These are phyloP conservation scores for Siphamia tubifer DNA, from an alignment of 2,113 vertebrate species.

Conservation along the genomic window DNA sequence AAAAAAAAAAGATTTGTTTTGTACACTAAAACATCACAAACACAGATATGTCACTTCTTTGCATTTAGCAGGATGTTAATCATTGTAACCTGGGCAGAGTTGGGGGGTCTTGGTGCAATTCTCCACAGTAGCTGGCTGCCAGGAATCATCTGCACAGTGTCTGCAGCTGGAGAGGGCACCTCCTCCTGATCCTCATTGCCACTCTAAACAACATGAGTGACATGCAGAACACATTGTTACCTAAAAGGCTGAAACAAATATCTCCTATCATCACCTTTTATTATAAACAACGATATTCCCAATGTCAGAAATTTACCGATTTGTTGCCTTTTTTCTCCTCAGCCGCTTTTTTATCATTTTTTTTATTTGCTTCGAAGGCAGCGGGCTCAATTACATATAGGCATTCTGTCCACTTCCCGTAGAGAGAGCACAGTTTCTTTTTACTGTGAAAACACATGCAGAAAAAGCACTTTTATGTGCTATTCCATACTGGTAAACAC, in stretches of 20 bases:
- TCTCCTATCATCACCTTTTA: too few relatives aligned
- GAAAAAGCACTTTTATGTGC: not conserved
- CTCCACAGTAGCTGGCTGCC: conserved; percentile 94
- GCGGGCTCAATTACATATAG: conserved; percentile 87
- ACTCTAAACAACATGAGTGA: conserved; percentile 51
- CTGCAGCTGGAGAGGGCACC: conserved; percentile 83
- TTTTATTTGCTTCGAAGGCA: conserved; percentile 89
- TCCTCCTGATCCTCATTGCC: conserved; percentile 83
- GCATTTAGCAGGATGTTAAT: too few relatives aligned
- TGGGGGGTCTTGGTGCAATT: conserved; percentile 89
- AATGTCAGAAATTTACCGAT: conserved; percentile 75
- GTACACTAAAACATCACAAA: not conserved
- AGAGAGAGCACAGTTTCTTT: conserved; percentile 91
- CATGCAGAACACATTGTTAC: too few relatives aligned
- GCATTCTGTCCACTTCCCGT: conserved; percentile 98
- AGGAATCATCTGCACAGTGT: conserved; percentile 90
- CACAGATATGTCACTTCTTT: too few relatives aligned
- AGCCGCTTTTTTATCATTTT: conserved; percentile 87
- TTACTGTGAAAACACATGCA: conserved; percentile 80
- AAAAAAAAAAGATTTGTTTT: not conserved
- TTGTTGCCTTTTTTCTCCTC: conserved; percentile 90
- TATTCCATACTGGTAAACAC: not conserved
- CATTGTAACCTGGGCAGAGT: conserved; percentile 94
- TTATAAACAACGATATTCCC: too few relatives aligned
- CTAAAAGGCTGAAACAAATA: too few relatives aligned